Conservation (phyloP, 2,113 vertebrate species). For the Nycticebus coucang region DNA sequence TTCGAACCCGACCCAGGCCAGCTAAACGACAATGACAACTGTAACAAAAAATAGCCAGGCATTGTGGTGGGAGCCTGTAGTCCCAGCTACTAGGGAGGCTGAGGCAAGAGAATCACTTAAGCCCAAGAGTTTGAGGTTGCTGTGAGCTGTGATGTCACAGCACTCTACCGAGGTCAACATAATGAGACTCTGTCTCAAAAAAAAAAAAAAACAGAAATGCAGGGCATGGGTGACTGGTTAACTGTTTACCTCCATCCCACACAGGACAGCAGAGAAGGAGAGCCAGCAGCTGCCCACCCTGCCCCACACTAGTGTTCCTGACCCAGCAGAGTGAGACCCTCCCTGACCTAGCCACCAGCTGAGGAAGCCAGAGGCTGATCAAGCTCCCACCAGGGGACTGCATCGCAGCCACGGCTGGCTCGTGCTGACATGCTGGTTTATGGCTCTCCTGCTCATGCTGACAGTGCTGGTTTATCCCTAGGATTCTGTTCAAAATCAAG, state of each 20-base stretch:
- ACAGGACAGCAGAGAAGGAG: neutral
- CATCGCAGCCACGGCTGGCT: accelerated
- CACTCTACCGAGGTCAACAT: too few species aligned
- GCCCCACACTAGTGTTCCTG: neutral
- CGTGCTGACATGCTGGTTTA: accelerated
- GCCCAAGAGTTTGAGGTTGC: too few species aligned
- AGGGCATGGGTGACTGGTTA: neutral
- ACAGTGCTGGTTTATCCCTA: neutral
- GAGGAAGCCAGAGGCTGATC: neutral
- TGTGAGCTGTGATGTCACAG: too few species aligned
- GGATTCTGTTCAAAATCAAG: neutral
- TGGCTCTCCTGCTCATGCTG: neutral
- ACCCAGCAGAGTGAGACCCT: neutral
- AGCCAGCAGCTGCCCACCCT: neutral
- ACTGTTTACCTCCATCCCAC: neutral
- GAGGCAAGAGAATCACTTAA: too few species aligned
- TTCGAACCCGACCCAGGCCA: too few species aligned
- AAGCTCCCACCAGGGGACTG: neutral
- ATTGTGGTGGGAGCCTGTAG: too few species aligned
- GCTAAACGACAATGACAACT: too few species aligned
- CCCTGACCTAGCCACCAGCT: neutral
- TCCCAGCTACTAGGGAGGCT: too few species aligned
- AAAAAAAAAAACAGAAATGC: neutral
- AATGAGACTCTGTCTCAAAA: too few species aligned
- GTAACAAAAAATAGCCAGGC: too few species aligned